Conservation (phyloP, 2,888 invertebrate species). For the Leucophenga montana region DNA sequence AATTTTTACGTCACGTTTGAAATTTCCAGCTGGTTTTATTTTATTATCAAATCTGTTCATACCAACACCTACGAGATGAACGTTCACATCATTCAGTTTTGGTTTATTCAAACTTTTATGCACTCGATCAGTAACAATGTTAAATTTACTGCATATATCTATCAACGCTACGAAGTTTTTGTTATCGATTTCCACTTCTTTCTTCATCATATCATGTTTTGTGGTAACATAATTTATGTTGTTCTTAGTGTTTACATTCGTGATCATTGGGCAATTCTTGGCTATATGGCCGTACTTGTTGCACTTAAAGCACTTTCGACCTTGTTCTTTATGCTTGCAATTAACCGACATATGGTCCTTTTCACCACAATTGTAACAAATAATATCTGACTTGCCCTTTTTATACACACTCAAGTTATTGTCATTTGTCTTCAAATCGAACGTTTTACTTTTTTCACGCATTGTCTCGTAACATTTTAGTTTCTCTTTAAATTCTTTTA, state of each 20-base stretch:
- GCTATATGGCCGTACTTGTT: constrained; percentile 33
- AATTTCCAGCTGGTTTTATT: neutral
- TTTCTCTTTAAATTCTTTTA: constrained; percentile 42
- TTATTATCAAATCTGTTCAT: neutral
- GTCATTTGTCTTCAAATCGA: neutral
- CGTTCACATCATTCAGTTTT: neutral
- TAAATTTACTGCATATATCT: neutral
- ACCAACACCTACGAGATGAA: neutral
- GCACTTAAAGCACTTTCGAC: constrained; percentile 39
- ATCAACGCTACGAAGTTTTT: too few relatives aligned
- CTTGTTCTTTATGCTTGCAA: constrained; percentile 32
- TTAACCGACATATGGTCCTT: constrained; percentile 36
- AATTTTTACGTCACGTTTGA: neutral
- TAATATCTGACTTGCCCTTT: too few relatives aligned
- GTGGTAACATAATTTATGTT: neutral
- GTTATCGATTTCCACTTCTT: neutral
- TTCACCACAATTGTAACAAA: constrained; percentile 39
- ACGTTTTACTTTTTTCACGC: constrained; percentile 9
- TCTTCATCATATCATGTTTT: neutral
- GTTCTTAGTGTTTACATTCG: neutral
- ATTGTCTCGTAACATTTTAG: constrained; percentile 37
- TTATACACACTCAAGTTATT: too few relatives aligned
- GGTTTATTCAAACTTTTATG: neutral
- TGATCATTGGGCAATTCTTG: too few relatives aligned
- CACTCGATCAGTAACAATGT: neutral